A percentile compares a stretch with the other conserved stretches of the same genome.
Conservation (phyloP, 2,113 vertebrate genomes). For the Psittacula cyanocephala region DNA sequence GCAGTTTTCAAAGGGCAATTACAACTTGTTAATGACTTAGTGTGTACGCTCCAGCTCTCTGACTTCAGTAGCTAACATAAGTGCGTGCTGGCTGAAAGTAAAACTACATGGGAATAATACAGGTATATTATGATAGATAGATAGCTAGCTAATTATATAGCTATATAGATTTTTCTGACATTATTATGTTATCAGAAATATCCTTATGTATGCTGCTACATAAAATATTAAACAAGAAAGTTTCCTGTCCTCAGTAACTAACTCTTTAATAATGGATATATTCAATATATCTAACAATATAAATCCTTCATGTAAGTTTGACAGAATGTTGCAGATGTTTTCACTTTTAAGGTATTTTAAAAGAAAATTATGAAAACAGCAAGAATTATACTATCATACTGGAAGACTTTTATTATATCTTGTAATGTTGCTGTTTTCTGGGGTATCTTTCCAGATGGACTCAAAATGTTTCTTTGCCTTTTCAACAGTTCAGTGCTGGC, state of each 20-base stretch:
- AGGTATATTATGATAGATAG: neutral
- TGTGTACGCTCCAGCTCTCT: neutral
- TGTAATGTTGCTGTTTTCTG: neutral
- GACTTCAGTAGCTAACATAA: neutral
- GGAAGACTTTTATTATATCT: neutral
- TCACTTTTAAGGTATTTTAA: neutral
- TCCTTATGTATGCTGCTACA: neutral
- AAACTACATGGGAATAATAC: neutral
- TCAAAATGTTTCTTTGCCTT: neutral
- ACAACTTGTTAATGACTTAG: neutral
- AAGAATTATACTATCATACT: neutral
- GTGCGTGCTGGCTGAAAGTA: neutral
- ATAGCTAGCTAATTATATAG: neutral
- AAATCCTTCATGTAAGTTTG: neutral
- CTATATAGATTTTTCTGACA: neutral
- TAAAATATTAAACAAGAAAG: neutral
- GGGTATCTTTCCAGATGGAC: neutral
- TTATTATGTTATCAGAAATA: neutral
- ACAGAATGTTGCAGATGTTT: neutral
- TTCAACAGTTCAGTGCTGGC: neutral
- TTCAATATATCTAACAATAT: neutral
- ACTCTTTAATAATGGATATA: neutral
- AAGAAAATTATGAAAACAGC: neutral
- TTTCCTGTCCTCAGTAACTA: neutral
- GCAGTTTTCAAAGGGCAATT: neutral